These are phyloP conservation scores for Poicephalus gulielmi DNA, from an alignment of 2,113 vertebrate genomes.

Conservation along the genomic window DNA sequence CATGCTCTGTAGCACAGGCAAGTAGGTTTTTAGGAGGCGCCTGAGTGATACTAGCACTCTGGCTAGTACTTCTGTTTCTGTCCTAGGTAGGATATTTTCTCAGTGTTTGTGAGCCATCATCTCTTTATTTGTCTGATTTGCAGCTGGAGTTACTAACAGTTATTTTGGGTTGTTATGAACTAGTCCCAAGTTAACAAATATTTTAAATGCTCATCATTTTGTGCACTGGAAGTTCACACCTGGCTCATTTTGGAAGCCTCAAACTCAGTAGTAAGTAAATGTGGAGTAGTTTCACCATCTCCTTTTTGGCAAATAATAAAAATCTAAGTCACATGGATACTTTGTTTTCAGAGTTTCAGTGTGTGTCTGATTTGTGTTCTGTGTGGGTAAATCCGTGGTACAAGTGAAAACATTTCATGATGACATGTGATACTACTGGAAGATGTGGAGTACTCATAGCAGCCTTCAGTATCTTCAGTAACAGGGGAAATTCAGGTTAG, in stretches of 20 bases:
- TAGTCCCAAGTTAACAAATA: not conserved
- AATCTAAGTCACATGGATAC: not conserved
- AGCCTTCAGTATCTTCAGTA: not conserved
- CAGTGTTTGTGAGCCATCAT: not conserved
- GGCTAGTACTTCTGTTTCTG: not conserved
- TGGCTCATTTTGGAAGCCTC: not conserved
- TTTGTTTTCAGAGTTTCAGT: not conserved
- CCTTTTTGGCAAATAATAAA: not conserved
- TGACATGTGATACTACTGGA: not conserved
- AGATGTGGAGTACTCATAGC: not conserved
- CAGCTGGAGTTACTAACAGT: not conserved
- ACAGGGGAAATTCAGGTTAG: not conserved
- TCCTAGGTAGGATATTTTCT: not conserved
- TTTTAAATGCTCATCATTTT: not conserved
- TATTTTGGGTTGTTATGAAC: not conserved
- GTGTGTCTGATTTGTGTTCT: not conserved
- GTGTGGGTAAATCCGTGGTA: not conserved
- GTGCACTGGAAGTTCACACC: not conserved
- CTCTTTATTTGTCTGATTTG: not conserved
- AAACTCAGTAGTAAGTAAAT: not conserved
- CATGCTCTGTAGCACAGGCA: not conserved
- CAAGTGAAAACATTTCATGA: not conserved
- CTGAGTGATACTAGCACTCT: not conserved
- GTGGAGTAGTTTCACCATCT: not conserved
- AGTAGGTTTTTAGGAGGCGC: not conserved